phyloP scores from a whole-genome alignment of 2,797 vertebrate genomes.

The Sphenopsis melanotis region DNA sequence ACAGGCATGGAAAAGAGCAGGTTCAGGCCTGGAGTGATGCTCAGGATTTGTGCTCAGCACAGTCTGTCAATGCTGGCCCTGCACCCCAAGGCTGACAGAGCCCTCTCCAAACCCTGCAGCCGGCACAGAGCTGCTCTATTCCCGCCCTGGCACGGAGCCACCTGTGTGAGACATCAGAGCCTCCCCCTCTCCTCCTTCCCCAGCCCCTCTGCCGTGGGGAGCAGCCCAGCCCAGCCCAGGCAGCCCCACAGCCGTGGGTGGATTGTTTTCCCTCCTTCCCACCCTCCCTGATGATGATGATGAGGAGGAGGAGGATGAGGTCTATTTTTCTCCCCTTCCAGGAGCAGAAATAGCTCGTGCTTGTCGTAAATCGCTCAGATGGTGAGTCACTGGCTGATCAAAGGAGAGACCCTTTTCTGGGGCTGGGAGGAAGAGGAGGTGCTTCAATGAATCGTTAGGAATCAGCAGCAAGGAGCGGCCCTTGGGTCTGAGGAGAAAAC shows the following conservation, averaged over 20 bases:
- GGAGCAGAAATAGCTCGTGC: slow-evolving; percentile 42
- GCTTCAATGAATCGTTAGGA: slow-evolving; percentile 21
- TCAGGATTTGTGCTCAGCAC: background rate
- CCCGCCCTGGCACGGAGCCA: background rate
- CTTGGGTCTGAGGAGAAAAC: background rate
- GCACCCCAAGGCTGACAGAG: background rate
- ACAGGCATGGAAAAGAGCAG: background rate
- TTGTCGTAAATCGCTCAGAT: slow-evolving; percentile 50
- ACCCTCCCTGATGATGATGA: background rate
- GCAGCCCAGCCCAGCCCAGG: background rate
- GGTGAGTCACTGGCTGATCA: slow-evolving; percentile 59
- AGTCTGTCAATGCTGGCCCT: accelerated
- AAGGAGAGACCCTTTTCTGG: slow-evolving; percentile 42
- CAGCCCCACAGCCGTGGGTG: background rate
- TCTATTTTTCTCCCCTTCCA: slow-evolving; percentile 40
- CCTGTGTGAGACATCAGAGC: background rate
- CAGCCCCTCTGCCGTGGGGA: background rate
- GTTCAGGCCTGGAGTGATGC: background rate
- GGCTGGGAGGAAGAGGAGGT: background rate
- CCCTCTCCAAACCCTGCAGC: background rate
- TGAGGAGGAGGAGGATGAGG: background rate
- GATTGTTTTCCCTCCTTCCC: slow-evolving; percentile 14
- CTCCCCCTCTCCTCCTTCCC: background rate
- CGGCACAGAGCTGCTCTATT: background rate
- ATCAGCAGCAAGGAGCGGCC: background rate